A percentile compares a stretch with the other conserved stretches of the same genome.
Evolutionary conservation across 2,113 vertebrate genomes (phyloP).

Genomic region (Otus sunia): DNA sequence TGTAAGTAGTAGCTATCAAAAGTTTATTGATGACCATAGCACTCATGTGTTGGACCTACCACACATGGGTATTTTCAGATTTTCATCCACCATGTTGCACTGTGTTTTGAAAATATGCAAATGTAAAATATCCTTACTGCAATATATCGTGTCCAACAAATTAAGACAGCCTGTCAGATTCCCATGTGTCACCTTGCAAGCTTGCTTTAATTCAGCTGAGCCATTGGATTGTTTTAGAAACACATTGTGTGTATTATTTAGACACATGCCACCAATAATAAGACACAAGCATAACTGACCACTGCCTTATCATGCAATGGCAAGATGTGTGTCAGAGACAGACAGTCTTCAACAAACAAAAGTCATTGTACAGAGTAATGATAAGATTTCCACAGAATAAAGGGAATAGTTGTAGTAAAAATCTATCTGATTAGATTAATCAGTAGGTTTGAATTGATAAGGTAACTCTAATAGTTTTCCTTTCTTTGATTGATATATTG

Average conservation of each 20-base stretch:
- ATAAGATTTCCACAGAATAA: background rate
- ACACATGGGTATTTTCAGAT: background rate
- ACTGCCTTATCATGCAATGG: background rate
- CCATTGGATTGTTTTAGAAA: background rate
- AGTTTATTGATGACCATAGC: background rate
- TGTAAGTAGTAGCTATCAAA: background rate
- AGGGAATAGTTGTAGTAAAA: background rate
- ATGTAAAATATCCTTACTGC: background rate
- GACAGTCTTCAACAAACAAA: background rate
- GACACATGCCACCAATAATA: background rate
- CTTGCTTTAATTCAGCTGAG: slow-evolving; percentile 9
- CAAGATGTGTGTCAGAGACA: background rate
- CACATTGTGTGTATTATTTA: background rate
- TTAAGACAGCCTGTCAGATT: background rate
- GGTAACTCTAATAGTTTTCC: background rate
- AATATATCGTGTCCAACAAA: background rate
- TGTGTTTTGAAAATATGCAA: background rate
- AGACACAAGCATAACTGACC: background rate
- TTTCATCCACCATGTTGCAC: background rate
- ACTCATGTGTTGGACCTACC: background rate
- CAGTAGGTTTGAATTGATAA: background rate
- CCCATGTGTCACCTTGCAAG: background rate
- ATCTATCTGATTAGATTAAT: background rate
- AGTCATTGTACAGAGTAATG: background rate
- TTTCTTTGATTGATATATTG: background rate